A percentile compares a stretch with the other conserved stretches of the same genome.
phyloP scores from a whole-genome alignment of 2,113 vertebrate genomes.

The Cairina moschata region DNA sequence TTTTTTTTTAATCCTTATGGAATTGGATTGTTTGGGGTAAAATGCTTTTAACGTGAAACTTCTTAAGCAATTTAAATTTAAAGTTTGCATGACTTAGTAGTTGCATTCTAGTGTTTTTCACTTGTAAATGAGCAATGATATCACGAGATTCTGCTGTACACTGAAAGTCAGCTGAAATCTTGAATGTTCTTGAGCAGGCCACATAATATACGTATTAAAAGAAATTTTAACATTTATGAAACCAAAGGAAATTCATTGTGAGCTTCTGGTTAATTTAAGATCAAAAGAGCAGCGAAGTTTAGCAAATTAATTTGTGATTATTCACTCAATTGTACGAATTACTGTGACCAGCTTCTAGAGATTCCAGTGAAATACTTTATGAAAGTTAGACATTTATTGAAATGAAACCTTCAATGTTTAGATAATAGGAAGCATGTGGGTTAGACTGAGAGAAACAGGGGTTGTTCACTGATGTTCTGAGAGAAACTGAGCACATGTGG shows the following conservation, averaged over 20 bases:
- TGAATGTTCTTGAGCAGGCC: background rate
- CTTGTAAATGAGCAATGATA: background rate
- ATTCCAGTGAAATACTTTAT: background rate
- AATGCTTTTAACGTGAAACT: background rate
- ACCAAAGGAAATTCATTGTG: background rate
- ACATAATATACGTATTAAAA: background rate
- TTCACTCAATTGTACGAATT: background rate
- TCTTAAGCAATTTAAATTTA: background rate
- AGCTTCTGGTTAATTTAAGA: conserved; percentile 3
- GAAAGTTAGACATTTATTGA: background rate
- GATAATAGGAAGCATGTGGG: background rate
- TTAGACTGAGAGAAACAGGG: background rate
- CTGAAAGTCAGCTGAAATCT: background rate
- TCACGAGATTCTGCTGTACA: background rate
- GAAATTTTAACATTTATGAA: background rate
- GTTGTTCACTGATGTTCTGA: background rate
- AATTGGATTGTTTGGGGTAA: background rate
- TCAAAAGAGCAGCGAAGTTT: background rate
- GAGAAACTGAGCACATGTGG: rapidly evolving
- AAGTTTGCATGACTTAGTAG: background rate
- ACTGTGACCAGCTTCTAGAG: background rate
- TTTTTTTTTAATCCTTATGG: background rate
- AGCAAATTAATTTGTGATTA: conserved; percentile 21
- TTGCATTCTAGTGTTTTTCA: background rate
- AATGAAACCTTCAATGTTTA: background rate